A percentile compares a stretch with the other conserved stretches of the same genome.
Evolutionary conservation across 2,888 invertebrate genomes (phyloP).

Genomic region (Dynastes hyllus): DNA sequence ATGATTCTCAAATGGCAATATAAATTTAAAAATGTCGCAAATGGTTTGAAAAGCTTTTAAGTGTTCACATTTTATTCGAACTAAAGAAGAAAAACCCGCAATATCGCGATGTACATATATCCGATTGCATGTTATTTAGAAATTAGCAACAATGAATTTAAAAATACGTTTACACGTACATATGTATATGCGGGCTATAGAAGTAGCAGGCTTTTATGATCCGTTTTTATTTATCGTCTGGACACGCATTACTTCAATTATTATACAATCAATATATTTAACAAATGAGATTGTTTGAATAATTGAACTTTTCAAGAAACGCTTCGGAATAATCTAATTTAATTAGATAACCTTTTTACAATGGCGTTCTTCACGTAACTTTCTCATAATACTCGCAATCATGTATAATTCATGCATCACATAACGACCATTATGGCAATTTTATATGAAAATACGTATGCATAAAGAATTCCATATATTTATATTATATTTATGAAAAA

Average conservation of each 20-base stretch:
- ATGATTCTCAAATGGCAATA: no score
- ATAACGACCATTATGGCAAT: slow-evolving; percentile 2
- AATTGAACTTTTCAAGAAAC: slow-evolving; percentile 30
- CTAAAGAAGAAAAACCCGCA: not conserved
- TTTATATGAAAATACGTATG: slow-evolving; percentile 2
- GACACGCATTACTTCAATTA: slow-evolving; percentile 44
- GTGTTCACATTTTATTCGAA: slow-evolving; percentile 14
- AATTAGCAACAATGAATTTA: slow-evolving; percentile 47
- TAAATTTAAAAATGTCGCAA: not conserved
- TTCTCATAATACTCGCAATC: slow-evolving; percentile 19
- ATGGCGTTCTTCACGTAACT: slow-evolving; percentile 29
- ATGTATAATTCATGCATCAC: slow-evolving; percentile 18
- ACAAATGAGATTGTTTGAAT: slow-evolving; percentile 41
- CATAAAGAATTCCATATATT: no score
- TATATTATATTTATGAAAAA: not conserved
- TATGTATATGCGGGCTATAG: no score
- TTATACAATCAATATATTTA: slow-evolving; percentile 38
- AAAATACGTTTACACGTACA: slow-evolving; percentile 45
- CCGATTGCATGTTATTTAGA: slow-evolving; percentile 40
- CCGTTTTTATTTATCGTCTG: slow-evolving; percentile 37
- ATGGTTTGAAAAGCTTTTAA: slow-evolving; percentile 9
- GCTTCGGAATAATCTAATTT: slow-evolving; percentile 28
- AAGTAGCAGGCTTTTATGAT: not conserved
- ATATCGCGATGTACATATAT: slow-evolving; percentile 26
- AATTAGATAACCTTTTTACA: slow-evolving; percentile 27